These are phyloP conservation scores for Muscicapa adusta DNA, from an alignment of 2,113 vertebrate genomes.

Conservation along the genomic window DNA sequence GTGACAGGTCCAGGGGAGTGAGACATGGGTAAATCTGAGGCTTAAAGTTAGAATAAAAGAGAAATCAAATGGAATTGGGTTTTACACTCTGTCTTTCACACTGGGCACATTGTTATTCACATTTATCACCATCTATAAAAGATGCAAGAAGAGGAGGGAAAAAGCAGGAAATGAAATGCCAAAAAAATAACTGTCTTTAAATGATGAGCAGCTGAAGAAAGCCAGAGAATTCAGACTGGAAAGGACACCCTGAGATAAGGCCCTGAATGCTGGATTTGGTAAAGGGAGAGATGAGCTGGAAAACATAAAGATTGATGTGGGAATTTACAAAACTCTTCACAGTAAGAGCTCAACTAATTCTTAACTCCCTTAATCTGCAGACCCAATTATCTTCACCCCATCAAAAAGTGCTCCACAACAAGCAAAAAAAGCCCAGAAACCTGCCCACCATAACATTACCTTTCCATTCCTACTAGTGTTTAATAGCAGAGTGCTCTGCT, in stretches of 20 bases:
- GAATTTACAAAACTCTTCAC: constrained; percentile 11
- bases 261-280: background rate
- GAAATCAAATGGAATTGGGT: constrained; percentile 22
- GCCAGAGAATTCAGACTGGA: background rate
- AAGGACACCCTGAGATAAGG: constrained; percentile 22
- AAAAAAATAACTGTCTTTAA: constrained; percentile 50
- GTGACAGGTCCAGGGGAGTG: constrained; percentile 43
- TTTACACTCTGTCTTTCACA: constrained; percentile 43
- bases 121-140: constrained; percentile 62
- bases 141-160: constrained; percentile 30
- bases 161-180: constrained; percentile 62
- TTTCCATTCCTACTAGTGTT: background rate
- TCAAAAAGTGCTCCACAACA: constrained; percentile 5
- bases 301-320: background rate
- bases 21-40: constrained; percentile 31
- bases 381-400: constrained; percentile 14
- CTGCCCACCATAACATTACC: background rate
- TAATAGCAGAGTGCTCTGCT: constrained; percentile 31
- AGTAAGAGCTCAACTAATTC: background rate
- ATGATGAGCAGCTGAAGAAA: constrained; percentile 45
- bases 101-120: constrained; percentile 50
- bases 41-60: constrained; percentile 51
- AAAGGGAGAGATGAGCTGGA: background rate
- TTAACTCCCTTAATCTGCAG: constrained; percentile 10
- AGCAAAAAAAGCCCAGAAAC: background rate